A percentile compares a stretch with the other conserved stretches of the same genome.
Evolutionary conservation across 2,888 invertebrate species (phyloP).

Genomic region (Synanthedon andrenaeformis): DNA sequence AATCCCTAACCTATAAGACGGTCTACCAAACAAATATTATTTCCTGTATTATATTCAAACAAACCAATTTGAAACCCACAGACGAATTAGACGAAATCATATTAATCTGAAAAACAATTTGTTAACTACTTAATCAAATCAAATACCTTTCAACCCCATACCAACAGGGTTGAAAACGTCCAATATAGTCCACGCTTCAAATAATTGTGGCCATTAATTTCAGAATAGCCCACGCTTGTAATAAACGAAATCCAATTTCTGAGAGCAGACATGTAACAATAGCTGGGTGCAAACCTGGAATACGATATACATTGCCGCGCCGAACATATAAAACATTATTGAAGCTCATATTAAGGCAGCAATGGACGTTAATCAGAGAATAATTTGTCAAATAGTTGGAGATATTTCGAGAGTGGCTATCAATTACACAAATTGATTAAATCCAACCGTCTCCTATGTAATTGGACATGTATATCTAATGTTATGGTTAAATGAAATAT

Average conservation of each 20-base stretch:
- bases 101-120: no score
- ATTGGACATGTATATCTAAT: neutral
- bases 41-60: no score
- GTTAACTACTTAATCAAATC: neutral
- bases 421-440: constrained; percentile 19
- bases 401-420: constrained; percentile 13
- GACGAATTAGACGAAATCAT: no score
- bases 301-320: neutral
- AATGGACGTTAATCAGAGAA: neutral
- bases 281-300: neutral
- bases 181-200: constrained; percentile 16
- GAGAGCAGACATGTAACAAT: no score
- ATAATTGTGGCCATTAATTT: constrained; percentile 22
- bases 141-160: constrained; percentile 14
- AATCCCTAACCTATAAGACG: no score
- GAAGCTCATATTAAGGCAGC: neutral
- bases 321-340: neutral
- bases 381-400: constrained; percentile 19
- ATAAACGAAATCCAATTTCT: constrained; percentile 13
- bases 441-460: constrained; percentile 7
- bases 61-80: no score
- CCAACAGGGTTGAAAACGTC: constrained; percentile 10
- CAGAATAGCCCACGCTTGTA: constrained; percentile 11
- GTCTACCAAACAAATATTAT: no score
- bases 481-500: neutral